Evolutionary conservation across 92 coral and sea anemone species (phyloP).

Genomic region (Ricordea florida): DNA sequence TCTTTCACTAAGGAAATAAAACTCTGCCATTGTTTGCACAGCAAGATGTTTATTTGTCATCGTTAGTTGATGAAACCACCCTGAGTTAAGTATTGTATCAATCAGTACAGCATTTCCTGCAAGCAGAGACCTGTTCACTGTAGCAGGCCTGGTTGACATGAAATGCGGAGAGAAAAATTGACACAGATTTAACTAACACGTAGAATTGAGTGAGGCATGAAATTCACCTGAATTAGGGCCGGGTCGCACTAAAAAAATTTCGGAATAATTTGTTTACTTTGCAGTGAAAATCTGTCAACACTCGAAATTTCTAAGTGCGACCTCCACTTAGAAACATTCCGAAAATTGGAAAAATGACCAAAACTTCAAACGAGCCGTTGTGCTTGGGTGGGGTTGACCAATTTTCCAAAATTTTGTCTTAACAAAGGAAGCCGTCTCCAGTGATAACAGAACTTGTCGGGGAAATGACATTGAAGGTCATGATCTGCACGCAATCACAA

Average conservation of each 20-base stretch:
- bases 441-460: neutral
- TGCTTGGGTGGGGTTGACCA: neutral
- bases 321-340: neutral
- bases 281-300: neutral
- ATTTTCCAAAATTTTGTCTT: neutral
- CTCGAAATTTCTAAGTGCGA: neutral
- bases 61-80: conserved; percentile 39
- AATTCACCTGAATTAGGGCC: neutral
- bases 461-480: neutral
- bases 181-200: no score
- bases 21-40: conserved; percentile 10
- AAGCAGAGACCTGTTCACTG: conserved; percentile 11
- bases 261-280: neutral
- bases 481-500: neutral
- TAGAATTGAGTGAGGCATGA: neutral
- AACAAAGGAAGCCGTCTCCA: neutral
- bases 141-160: no score
- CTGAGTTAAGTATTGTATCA: conserved; percentile 30
- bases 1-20: conserved; percentile 29
- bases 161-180: no score
- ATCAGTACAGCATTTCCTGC: neutral
- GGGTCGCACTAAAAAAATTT: neutral
- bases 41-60: conserved; percentile 45
- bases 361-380: neutral
- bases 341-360: neutral